phyloP scores from a whole-genome alignment of 2,888 invertebrate species.

The Notodonta ziczac region DNA sequence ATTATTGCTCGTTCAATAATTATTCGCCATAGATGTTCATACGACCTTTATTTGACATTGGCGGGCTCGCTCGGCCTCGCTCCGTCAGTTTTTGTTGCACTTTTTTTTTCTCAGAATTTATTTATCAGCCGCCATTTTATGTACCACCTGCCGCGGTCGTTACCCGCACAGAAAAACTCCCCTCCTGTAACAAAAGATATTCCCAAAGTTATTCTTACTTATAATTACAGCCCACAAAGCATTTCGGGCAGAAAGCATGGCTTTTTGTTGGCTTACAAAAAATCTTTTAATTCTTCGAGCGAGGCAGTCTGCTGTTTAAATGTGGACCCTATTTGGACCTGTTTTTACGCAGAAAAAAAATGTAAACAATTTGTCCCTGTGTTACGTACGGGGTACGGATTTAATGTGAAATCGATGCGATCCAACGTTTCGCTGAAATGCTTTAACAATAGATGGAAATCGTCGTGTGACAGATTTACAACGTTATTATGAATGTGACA shows the following conservation, averaged over 20 bases:
- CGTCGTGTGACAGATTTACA: constrained; percentile 29
- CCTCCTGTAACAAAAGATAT: constrained; percentile 75
- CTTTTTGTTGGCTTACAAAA: constrained; percentile 69
- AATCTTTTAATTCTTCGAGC: constrained; percentile 65
- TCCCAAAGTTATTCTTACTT: constrained; percentile 81
- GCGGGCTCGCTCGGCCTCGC: constrained; percentile 45
- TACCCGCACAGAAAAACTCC: constrained; percentile 79
- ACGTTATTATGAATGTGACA: constrained; percentile 35
- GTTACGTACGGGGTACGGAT: constrained; percentile 34
- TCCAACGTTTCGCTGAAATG: constrained; percentile 39
- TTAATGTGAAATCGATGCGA: constrained; percentile 45
- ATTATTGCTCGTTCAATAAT: constrained; percentile 21
- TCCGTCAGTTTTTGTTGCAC: constrained; percentile 70
- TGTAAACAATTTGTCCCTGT: constrained; percentile 72
- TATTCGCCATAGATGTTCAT: constrained; percentile 31
- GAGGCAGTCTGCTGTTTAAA: constrained; percentile 60
- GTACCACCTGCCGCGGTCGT: constrained; percentile 82
- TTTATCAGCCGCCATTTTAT: constrained; percentile 73
- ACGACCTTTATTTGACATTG: constrained; percentile 81
- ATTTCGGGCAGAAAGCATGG: constrained; percentile 65
- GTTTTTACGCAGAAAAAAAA: constrained; percentile 65
- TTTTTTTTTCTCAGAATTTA: constrained; percentile 71
- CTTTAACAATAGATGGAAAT: constrained; percentile 40
- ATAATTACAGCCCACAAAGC: constrained; percentile 78
- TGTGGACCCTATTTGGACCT: constrained; percentile 56